These are phyloP conservation scores for Geopemphigus sp. DNA, from an alignment of 1,140 invertebrate species.

Conservation along the genomic window DNA sequence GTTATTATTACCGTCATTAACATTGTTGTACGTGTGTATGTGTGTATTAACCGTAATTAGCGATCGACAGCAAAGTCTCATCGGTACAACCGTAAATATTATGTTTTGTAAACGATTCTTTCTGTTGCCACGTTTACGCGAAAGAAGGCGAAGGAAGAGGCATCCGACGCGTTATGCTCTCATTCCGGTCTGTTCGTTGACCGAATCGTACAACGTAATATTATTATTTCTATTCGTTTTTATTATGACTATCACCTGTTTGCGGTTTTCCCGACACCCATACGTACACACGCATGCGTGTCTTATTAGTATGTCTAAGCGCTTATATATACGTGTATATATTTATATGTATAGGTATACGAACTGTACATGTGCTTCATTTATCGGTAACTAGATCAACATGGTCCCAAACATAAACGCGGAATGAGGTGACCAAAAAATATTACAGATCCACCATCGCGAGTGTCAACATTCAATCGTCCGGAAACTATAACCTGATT, in stretches of 20 bases:
- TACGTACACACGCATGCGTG: background rate
- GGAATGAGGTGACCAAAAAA: background rate
- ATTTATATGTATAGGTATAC: background rate
- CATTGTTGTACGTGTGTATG: background rate
- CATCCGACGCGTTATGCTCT: conserved; percentile 21
- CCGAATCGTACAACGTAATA: background rate
- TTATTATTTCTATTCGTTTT: too few species aligned
- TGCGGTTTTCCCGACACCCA: background rate
- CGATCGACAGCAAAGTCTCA: background rate
- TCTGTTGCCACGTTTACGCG: too few species aligned
- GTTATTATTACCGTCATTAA: background rate
- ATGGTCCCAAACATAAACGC: background rate
- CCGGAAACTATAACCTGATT: conserved; percentile 32
- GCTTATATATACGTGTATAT: background rate
- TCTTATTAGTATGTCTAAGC: too few species aligned
- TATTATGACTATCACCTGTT: background rate
- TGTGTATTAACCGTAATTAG: background rate
- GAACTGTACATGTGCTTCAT: background rate
- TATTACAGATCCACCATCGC: too few species aligned
- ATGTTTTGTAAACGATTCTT: too few species aligned
- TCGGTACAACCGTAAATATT: too few species aligned
- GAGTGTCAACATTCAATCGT: background rate
- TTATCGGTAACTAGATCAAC: conserved; percentile 1
- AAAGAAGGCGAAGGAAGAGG: background rate
- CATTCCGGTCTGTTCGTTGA: background rate